Evolutionary conservation across 2,888 invertebrate genomes (phyloP).

Genomic region (Schizaphis graminum): DNA sequence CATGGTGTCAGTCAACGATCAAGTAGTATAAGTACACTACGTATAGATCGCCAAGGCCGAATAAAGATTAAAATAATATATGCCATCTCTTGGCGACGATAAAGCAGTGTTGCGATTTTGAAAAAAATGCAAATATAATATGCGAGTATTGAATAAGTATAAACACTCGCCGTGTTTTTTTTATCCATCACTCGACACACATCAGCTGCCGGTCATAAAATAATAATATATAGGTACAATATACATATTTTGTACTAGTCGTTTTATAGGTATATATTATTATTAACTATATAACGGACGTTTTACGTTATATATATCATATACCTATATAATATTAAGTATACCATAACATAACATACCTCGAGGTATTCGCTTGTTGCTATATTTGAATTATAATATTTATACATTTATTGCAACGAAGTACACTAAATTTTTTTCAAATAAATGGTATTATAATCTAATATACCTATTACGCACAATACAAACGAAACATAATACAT

Average conservation of each 20-base stretch:
- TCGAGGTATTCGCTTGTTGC: neutral
- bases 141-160: neutral
- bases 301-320: neutral
- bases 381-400: neutral
- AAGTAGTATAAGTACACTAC: conserved; percentile 2
- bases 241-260: neutral
- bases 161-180: neutral
- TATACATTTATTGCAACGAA: neutral
- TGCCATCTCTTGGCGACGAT: conserved; percentile 19
- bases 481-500: neutral
- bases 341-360: neutral
- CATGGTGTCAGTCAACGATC: conserved; percentile 56
- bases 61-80: conserved; percentile 39
- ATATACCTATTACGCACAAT: neutral
- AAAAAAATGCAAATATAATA: conserved; percentile 15
- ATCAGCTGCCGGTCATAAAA: conserved; percentile 35
- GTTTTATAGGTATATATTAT: conserved; percentile 32
- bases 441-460: neutral
- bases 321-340: neutral
- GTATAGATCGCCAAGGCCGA: conserved; percentile 49
- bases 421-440: neutral
- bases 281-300: neutral
- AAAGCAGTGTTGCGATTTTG: conserved; percentile 44
- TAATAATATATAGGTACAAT: conserved; percentile 21
- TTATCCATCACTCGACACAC: conserved; percentile 27